These are phyloP conservation scores for Bostrychus sinensis DNA, from an alignment of 2,113 vertebrate genomes.

Conservation along the genomic window DNA sequence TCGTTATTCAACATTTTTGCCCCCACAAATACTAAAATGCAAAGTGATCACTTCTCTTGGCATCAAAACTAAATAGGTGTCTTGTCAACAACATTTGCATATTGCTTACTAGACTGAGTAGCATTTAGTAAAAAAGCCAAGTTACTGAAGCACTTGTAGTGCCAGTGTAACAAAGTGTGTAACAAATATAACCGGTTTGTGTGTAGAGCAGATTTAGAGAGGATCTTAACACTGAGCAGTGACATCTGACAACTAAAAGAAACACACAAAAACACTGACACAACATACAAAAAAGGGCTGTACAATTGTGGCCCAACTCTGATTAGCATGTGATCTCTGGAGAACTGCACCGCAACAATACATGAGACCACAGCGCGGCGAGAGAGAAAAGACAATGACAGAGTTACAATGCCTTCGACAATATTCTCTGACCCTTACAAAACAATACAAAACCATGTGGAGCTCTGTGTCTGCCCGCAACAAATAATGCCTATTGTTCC, in stretches of 20 bases:
- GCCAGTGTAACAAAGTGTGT: too few relatives aligned
- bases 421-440: not conserved
- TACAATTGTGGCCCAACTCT: constrained; percentile 37
- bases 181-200: not conserved
- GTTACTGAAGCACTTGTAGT: too few relatives aligned
- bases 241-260: constrained; percentile 49
- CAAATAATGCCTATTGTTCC: constrained; percentile 17
- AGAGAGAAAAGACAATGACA: constrained; percentile 16
- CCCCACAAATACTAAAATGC: too few relatives aligned
- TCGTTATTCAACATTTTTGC: too few relatives aligned
- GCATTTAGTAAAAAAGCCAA: constrained; percentile 2
- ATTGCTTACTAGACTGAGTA: not conserved
- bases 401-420: not conserved
- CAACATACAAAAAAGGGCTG: constrained; percentile 26
- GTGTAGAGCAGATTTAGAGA: not conserved
- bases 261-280: constrained; percentile 49
- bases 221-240: constrained; percentile 39
- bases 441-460: not conserved
- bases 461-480: constrained; percentile 10
- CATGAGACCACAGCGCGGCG: constrained; percentile 18
- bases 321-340: constrained; percentile 39
- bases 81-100: not conserved
- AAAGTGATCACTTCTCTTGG: too few relatives aligned
- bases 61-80: not conserved
- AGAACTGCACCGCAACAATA: constrained; percentile 20